Conservation (phyloP, 2,888 invertebrate genomes). For the Monopis laevigella region DNA sequence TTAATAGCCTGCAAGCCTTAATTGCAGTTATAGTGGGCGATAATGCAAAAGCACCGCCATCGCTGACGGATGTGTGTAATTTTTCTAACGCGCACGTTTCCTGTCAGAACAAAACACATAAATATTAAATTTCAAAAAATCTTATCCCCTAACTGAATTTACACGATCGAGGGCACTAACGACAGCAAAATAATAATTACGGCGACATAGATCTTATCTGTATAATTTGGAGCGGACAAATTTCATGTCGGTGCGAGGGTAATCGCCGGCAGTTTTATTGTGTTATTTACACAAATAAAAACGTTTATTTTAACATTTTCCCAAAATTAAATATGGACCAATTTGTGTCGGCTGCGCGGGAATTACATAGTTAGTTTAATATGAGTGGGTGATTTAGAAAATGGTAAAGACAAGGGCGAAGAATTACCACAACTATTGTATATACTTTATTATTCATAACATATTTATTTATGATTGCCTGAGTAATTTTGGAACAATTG, state of each 20-base stretch:
- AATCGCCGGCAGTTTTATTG: constrained; percentile 60
- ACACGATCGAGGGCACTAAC: constrained; percentile 57
- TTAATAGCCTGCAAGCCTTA: constrained; percentile 28
- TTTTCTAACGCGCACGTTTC: constrained; percentile 60
- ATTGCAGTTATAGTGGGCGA: constrained; percentile 46
- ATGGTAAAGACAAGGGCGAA: constrained; percentile 24
- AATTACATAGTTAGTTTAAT: constrained; percentile 51
- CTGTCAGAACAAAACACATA: constrained; percentile 32
- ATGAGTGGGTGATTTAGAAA: constrained; percentile 33
- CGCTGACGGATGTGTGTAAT: constrained; percentile 51
- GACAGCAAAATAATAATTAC: constrained; percentile 62
- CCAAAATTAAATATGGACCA: constrained; percentile 66
- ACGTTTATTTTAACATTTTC: constrained; percentile 68
- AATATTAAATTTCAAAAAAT: constrained; percentile 52
- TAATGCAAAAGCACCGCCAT: constrained; percentile 38
- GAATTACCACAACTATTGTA: constrained; percentile 16
- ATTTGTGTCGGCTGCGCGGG: constrained; percentile 40
- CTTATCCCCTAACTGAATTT: constrained; percentile 59
- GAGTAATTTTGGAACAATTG: constrained; percentile 40
- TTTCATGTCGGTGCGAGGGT: constrained; percentile 37
- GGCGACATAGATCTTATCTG: constrained; percentile 58
- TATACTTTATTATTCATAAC: constrained; percentile 35
- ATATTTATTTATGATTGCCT: constrained; percentile 45
- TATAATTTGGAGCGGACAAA: constrained; percentile 54
- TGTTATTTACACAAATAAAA: constrained; percentile 69